Evolutionary conservation across 2,113 vertebrate genomes (phyloP), one percentile per base, ranked within the genome.

Genomic region (Xenotilapia leptura): DNA sequence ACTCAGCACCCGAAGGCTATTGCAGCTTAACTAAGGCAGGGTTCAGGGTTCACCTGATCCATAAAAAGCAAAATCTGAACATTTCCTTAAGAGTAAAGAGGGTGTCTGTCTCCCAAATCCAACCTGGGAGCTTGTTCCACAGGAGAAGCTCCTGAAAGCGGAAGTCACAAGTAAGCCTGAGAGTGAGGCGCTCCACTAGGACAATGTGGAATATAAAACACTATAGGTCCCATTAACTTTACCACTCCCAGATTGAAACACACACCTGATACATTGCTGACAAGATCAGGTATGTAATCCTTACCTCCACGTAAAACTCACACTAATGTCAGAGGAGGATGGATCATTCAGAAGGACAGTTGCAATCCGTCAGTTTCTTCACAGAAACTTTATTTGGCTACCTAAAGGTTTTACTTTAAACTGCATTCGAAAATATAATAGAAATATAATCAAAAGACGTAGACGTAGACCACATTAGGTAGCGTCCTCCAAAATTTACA

Each of bases 1-100:
- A 0, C 36, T 0, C 62, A 23, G 19, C 62, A 40, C 7, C 7
- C 0, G 2, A 21, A 40, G 62, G 4, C 62, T 40, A 6, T 40
- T 68, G 62, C 62, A 40, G 36, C 36, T 14, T 21, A 68, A 68
- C 62, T 0, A 40, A 68, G 11, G 36, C 19, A 40, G 10, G 2
- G 19, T 68, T 68, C 36, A 68, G 11, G 11, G 19, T 40, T 62
- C 62, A 68, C 62, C 62, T 40, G 36, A 40, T 6, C 11, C 19
- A 68, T 68, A 21, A 68, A 1, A 68, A 68, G 19, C 33, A 0
- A 60, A 17, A 17, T 60, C 0, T 60, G 26, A 6, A 21, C 19
- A 5, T 68, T 68, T 13, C 0, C 33, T 40, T 38, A 40, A 68
- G 19, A 40, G 19, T 40, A 40, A 38, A 68, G 62, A 68, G 11